Base-by-base conservation (phyloP, 2,113 vertebrate species). In the Zapus hudsonius region DNA sequence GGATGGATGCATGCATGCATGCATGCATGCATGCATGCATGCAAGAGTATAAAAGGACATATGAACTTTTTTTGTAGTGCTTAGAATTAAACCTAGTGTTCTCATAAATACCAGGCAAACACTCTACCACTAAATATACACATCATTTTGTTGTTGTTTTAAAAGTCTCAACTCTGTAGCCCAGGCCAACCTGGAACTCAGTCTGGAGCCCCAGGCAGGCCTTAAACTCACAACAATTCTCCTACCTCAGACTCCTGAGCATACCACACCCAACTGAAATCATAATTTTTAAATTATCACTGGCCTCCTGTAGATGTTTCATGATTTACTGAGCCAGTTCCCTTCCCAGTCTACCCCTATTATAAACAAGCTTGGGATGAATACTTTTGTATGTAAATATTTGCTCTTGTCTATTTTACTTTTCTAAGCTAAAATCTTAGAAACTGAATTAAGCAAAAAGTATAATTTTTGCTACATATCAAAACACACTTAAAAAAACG, bases 311-410 rank as follows among this genome's bases (percentile, higher is more conserved):
- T 2, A 81, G n/a, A 79, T 82, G 57, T 89, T 73, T 87, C 25
- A 64, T n/a, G 69, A 84, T 90, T 94, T 91, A 84, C 36, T 92
- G 44, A 79, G 79, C 40, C 20, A 64, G 64, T 80, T 33, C 17
- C 31, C 55, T 74, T 82, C 79, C 38, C 25, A 29, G 16, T 74
- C 69, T 88, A 52, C 25, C 36, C 27, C 74, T 81, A 67, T 40
- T 61, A 61, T 27, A 89, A 89, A 89, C 6, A 79, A 63, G 5
- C 93, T 12, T 92, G 36, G 11, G 42, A 91, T 5, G 29, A 89
- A 75, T 9, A 87, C 4, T 66, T 89, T 61, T 61, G 13, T 61
- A 87, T 76, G 67, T 40, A 67, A 9, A 55, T 70, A 67, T 88
- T 80, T 83, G 23, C 4, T 80, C 15, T 38, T 90, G 57, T 36